phyloP scores from a whole-genome alignment of 2,113 vertebrate species.

The Podiceps cristatus region DNA sequence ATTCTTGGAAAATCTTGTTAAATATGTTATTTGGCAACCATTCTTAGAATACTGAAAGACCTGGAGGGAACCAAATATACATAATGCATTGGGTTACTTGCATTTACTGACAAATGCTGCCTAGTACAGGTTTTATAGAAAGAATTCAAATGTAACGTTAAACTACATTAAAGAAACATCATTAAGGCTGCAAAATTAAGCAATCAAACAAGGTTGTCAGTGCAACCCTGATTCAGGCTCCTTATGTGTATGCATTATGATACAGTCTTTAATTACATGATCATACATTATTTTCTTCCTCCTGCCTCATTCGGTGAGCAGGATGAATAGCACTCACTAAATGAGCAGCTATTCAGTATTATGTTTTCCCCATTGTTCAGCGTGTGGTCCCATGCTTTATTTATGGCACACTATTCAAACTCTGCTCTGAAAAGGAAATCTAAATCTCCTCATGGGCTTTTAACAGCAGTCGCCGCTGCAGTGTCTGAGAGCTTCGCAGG shows the following conservation, averaged over 20 bases:
- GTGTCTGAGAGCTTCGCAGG: background rate
- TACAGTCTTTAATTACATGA: conserved; percentile 42
- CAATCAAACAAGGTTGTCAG: conserved; percentile 4
- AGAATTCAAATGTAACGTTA: background rate
- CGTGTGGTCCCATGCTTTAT: conserved; percentile 35
- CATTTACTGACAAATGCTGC: conserved; percentile 1
- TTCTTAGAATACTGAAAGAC: background rate
- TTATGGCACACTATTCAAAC: conserved; percentile 18
- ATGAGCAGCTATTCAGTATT: conserved; percentile 30
- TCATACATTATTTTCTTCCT: background rate
- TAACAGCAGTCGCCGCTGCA: background rate
- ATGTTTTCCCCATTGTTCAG: conserved; percentile 34
- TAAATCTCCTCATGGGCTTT: background rate
- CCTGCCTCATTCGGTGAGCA: background rate
- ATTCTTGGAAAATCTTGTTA: background rate
- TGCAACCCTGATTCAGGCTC: background rate
- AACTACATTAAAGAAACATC: conserved; percentile 9
- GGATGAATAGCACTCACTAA: background rate
- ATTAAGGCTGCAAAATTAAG: conserved; percentile 28
- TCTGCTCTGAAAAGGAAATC: conserved; percentile 8
- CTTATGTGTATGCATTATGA: background rate
- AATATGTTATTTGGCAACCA: conserved; percentile 17
- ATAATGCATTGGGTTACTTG: background rate
- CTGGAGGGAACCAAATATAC: background rate
- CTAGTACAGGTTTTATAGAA: background rate